phyloP scores from a whole-genome alignment of 2,113 vertebrate species.

The Cynoglossus semilaevis region DNA sequence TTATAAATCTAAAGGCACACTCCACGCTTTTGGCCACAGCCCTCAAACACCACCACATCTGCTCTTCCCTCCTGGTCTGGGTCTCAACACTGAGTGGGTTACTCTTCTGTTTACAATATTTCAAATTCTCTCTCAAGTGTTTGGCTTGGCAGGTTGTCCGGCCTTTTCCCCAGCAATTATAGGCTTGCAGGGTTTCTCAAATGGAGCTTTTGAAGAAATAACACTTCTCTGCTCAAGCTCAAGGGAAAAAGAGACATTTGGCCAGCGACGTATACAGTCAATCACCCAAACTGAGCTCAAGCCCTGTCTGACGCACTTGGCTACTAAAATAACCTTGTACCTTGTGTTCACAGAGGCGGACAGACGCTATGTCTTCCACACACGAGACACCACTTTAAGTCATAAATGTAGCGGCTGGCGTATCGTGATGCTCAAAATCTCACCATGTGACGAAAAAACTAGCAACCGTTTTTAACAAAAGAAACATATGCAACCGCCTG shows the following conservation, averaged over 20 bases:
- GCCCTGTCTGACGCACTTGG: slow-evolving; percentile 69
- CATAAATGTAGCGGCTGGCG: slow-evolving; percentile 26
- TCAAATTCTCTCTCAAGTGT: slow-evolving; percentile 77
- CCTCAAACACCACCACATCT: slow-evolving; percentile 29
- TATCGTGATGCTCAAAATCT: background rate
- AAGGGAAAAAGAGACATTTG: slow-evolving; percentile 67
- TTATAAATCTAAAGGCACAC: slow-evolving; percentile 57
- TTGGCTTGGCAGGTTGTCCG: slow-evolving; percentile 74
- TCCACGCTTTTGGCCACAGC: slow-evolving; percentile 42
- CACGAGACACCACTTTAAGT: slow-evolving; percentile 3
- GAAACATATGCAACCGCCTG: too few relatives aligned
- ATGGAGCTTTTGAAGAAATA: slow-evolving; percentile 79
- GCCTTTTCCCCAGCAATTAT: slow-evolving; percentile 75
- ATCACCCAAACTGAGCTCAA: slow-evolving; percentile 59
- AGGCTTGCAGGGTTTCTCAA: slow-evolving; percentile 75
- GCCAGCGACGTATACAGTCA: slow-evolving; percentile 60
- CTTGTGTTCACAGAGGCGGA: slow-evolving; percentile 12
- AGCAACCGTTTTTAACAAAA: too few relatives aligned
- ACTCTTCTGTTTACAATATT: slow-evolving; percentile 78
- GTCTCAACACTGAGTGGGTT: slow-evolving; percentile 69
- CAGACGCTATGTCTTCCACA: slow-evolving; percentile 8
- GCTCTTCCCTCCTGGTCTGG: slow-evolving; percentile 17
- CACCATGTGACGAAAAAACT: too few relatives aligned
- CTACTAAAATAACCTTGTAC: slow-evolving; percentile 64
- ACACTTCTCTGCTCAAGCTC: slow-evolving; percentile 69